Conservation (phyloP, 2,888 invertebrate genomes). For the Prostheceraeus crozeri region DNA sequence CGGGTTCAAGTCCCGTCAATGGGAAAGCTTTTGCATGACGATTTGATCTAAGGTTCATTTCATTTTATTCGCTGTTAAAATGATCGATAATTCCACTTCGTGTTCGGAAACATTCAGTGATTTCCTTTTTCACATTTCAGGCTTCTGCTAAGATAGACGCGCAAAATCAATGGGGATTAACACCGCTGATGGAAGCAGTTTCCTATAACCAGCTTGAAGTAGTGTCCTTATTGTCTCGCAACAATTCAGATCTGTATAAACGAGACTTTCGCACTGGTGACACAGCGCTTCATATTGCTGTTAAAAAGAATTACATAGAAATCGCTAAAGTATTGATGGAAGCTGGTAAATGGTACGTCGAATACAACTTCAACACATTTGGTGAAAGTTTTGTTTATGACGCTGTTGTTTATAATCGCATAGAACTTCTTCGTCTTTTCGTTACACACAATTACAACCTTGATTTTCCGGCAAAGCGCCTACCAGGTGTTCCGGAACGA, state of each 20-base stretch:
- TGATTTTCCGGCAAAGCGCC: conserved; percentile 53
- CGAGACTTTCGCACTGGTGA: conserved; percentile 55
- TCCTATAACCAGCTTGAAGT: conserved; percentile 56
- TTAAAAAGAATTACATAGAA: conserved; percentile 54
- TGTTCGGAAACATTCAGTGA: background rate
- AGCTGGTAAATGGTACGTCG: conserved; percentile 44
- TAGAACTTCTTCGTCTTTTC: conserved; percentile 52
- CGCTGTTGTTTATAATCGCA: conserved; percentile 53
- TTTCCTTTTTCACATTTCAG: conserved; percentile 13
- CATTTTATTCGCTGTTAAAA: no score
- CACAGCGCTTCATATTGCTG: conserved; percentile 54
- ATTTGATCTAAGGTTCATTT: no score
- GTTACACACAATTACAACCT: conserved; percentile 53
- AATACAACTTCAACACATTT: conserved; percentile 54
- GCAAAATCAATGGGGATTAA: conserved; percentile 56
- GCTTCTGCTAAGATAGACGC: conserved; percentile 53
- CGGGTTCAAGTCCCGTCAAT: no score
- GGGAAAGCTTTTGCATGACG: no score
- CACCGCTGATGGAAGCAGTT: conserved; percentile 56
- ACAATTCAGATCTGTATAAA: conserved; percentile 52
- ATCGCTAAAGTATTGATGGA: conserved; percentile 50
- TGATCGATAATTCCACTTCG: no score
- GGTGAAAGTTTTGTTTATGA: conserved; percentile 55
- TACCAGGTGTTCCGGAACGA: conserved; percentile 50
- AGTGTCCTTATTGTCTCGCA: conserved; percentile 46